Conservation (phyloP, 2,888 invertebrate species). For the Tethea ocularis region DNA sequence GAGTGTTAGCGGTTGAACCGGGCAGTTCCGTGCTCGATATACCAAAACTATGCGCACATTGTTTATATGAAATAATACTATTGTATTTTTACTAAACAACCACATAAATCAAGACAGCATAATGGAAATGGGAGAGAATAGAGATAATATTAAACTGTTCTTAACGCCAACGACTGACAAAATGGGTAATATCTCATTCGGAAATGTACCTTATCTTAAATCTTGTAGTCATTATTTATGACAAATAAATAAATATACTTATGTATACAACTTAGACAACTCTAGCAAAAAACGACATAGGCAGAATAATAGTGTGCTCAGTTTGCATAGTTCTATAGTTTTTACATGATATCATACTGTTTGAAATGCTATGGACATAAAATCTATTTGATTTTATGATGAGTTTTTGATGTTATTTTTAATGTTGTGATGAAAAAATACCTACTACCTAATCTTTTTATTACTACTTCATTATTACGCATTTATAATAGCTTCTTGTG, state of each 20-base stretch:
- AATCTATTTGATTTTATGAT: no score
- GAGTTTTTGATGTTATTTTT: no score
- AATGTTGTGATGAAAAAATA: no score
- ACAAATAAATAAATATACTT: background rate
- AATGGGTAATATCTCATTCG: background rate
- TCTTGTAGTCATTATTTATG: background rate
- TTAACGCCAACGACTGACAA: background rate
- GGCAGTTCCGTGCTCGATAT: conserved; percentile 43
- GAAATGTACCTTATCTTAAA: background rate
- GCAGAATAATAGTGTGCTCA: no score
- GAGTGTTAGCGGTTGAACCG: conserved; percentile 44
- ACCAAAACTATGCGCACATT: conserved; percentile 32
- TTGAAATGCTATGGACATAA: no score
- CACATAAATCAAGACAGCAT: background rate
- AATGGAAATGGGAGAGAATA: background rate
- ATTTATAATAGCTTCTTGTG: background rate
- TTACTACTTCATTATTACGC: background rate
- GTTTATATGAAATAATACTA: conserved; percentile 18
- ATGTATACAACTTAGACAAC: background rate
- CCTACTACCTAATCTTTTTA: no score
- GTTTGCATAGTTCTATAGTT: no score
- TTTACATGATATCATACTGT: no score
- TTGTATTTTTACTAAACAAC: conserved; percentile 8
- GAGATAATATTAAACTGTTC: background rate
- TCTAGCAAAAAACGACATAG: background rate